These are phyloP conservation scores for Pontoporia blainvillei DNA, from an alignment of 2,113 vertebrate species.

Conservation along the genomic window DNA sequence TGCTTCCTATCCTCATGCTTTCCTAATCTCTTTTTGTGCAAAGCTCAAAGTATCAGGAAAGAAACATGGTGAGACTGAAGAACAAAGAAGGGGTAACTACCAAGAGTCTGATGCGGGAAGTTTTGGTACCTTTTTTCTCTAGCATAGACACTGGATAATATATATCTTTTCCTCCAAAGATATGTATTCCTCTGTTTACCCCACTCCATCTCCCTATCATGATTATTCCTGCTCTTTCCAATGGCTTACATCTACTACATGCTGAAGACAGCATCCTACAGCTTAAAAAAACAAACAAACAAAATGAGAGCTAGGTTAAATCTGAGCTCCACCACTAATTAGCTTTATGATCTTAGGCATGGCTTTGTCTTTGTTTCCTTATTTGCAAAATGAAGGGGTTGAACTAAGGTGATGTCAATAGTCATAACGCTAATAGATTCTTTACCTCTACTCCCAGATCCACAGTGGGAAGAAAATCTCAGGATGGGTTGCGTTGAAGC, in stretches of 20 bases:
- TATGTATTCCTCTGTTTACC: not conserved
- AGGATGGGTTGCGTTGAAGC: not conserved
- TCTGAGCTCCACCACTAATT: not conserved
- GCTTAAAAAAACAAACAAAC: not conserved
- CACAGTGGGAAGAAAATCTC: slow-evolving; percentile 29
- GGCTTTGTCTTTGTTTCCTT: not conserved
- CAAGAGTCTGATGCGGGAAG: not conserved
- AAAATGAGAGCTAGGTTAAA: not conserved
- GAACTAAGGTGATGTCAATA: not conserved
- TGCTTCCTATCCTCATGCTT: not conserved
- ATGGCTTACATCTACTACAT: not conserved
- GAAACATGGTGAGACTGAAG: not conserved
- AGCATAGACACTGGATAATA: not conserved
- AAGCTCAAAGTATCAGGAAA: not conserved
- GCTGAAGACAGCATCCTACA: not conserved
- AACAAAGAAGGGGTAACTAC: not conserved
- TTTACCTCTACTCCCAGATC: slow-evolving; percentile 8
- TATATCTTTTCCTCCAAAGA: not conserved
- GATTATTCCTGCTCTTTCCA: not conserved
- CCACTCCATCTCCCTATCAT: not conserved
- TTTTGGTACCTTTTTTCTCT: not conserved
- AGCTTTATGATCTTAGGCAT: not conserved
- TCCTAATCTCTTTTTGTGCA: slow-evolving; percentile 9
- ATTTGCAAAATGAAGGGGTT: not conserved
- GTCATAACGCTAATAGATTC: slow-evolving; percentile 10